A percentile compares a stretch with the other conserved stretches of the same genome.
phyloP scores from a whole-genome alignment of 2,113 vertebrate species.

The Crotalus tigris region DNA sequence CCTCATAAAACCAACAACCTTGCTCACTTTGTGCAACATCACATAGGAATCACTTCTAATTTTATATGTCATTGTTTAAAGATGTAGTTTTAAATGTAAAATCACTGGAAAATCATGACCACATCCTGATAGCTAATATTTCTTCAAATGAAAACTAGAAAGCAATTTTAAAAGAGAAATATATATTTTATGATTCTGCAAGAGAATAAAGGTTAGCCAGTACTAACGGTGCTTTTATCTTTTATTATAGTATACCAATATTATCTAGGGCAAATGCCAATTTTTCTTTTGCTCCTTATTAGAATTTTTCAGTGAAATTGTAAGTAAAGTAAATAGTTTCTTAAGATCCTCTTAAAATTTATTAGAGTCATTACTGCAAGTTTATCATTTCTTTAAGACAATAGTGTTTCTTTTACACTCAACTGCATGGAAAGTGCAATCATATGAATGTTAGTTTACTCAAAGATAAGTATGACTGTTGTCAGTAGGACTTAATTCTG shows the following conservation, averaged over 20 bases:
- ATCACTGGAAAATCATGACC: not conserved
- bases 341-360: not conserved
- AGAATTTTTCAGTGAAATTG: not conserved
- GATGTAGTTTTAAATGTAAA: not conserved
- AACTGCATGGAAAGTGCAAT: not conserved
- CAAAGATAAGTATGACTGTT: not conserved
- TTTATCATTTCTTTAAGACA: not conserved
- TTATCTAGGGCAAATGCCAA: not conserved
- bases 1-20: not conserved
- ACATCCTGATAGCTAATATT: not conserved
- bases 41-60: not conserved
- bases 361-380: not conserved
- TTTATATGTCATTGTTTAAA: not conserved
- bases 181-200: not conserved
- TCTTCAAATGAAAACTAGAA: not conserved
- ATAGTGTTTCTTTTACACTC: not conserved
- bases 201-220: not conserved
- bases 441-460: not conserved
- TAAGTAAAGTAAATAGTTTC: constrained; percentile 19
- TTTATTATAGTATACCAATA: not conserved
- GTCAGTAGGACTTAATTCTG: not conserved
- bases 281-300: constrained; percentile 14
- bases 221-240: not conserved
- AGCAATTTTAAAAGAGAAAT: not conserved
- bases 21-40: not conserved